phyloP scores from a whole-genome alignment of 2,888 invertebrate species.

The Liopterus haemorrhoidalis region DNA sequence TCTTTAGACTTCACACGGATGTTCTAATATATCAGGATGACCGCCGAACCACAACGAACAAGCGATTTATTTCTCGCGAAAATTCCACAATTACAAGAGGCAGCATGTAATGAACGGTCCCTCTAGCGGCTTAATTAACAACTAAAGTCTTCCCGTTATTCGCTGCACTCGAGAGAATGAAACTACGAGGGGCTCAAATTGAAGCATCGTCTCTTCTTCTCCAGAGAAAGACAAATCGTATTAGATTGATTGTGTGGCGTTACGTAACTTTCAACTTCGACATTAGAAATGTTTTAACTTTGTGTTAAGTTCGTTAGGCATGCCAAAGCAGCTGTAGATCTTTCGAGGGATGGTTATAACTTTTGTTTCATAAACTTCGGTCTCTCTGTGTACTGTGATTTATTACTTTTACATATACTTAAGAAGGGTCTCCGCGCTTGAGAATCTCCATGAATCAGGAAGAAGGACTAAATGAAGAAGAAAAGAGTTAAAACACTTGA shows the following conservation, averaged over 20 bases:
- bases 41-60: constrained; percentile 11
- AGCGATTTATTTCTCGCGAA: constrained; percentile 21
- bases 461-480: no score
- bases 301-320: constrained; percentile 20
- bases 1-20: constrained; percentile 22
- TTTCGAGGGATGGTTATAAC: no score
- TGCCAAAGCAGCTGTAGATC: no score
- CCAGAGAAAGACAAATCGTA: constrained; percentile 10
- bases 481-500: no score
- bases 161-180: constrained; percentile 13
- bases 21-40: constrained; percentile 22
- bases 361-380: no score
- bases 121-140: constrained; percentile 21
- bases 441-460: no score
- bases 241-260: constrained; percentile 20
- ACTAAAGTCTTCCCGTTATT: constrained; percentile 7
- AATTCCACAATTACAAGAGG: constrained; percentile 21
- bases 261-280: constrained; percentile 16
- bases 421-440: no score
- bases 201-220: no score
- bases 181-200: no score
- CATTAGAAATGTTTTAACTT: constrained; percentile 21
- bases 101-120: constrained; percentile 20
- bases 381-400: no score
- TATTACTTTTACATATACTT: no score